phyloP scores from a whole-genome alignment of 2,888 invertebrate species.

The Ischnus inquisitorius region DNA sequence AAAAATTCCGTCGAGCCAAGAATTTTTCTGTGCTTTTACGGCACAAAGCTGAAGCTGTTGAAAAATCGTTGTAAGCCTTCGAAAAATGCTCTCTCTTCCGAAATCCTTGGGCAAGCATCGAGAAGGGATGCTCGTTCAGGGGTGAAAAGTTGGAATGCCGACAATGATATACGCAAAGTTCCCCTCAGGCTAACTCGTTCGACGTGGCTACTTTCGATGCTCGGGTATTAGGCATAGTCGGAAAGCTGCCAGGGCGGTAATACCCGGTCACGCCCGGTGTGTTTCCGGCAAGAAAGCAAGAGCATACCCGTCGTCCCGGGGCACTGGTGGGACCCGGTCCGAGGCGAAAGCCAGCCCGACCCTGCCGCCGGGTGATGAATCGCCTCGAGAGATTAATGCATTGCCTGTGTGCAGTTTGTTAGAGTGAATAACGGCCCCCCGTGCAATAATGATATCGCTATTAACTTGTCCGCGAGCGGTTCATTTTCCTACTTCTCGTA shows the following conservation, averaged over 20 bases:
- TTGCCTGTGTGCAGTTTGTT: constrained; percentile 80
- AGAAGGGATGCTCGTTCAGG: constrained; percentile 14
- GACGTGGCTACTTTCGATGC: constrained; percentile 5
- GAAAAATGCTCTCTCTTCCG: not conserved
- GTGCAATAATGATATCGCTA: constrained; percentile 82
- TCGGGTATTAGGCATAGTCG: constrained; percentile 11
- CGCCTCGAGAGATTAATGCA: constrained; percentile 82
- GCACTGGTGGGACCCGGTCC: constrained; percentile 42
- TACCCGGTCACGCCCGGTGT: constrained; percentile 32
- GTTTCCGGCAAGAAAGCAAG: constrained; percentile 63
- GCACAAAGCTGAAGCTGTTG: not conserved
- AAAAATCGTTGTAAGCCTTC: not conserved
- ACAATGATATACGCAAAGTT: constrained; percentile 16
- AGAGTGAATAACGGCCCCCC: constrained; percentile 80
- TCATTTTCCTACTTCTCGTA: constrained; percentile 73
- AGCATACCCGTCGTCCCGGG: constrained; percentile 54
- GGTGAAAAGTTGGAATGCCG: constrained; percentile 32
- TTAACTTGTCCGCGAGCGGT: constrained; percentile 81
- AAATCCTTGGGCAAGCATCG: constrained; percentile 17
- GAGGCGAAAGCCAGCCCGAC: constrained; percentile 72
- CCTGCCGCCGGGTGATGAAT: constrained; percentile 79
- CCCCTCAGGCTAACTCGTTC: constrained; percentile 3
- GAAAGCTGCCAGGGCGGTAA: constrained; percentile 44
- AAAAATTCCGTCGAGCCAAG: not conserved
- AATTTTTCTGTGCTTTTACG: not conserved